Base-by-base conservation (phyloP, 2,797 vertebrate genomes). In the Tragopan temminckii region DNA sequence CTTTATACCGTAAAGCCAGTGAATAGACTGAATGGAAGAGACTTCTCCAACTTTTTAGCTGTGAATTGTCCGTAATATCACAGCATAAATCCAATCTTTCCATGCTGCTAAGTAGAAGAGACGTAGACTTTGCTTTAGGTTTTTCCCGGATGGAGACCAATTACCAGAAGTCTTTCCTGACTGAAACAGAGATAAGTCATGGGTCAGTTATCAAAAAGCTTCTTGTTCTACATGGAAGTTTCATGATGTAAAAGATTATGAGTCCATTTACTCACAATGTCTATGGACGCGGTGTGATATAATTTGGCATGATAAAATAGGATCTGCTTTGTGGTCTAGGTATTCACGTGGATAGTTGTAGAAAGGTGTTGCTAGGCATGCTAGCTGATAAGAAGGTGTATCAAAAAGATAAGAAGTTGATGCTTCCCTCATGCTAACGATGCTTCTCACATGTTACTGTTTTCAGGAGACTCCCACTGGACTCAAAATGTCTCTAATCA, bases 291-390 rank as follows among this genome's bases (percentile, higher is more conserved):
- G 35, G 24, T 7, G 31, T 77, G 55, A 36, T 48, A 76, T 57
- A 42, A 16, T 71, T 71, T 88, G 42, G 9, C 4, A 4, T 42
- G 48, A 42, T 46, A 50, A 87, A 45, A 67, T 23, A 40, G 17
- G n/a, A 62, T 42, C 35, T 59, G 35, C 31, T 18, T 16, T 33
- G 25, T 0, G 0, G 19, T 61, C 55, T 52, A 18, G 25, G 27
- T n/a, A 25, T 77, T 68, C 59, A 52, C 4, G 6, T 58, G 23
- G 23, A 24, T 62, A 40, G 57, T 31, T 29, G 19, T 71, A 72
- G 43, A 71, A 72, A 80, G 40, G 33, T 42, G 25, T 23, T 43
- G 59, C 29, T n/a, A 50, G 40, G 18, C 18, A 4, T 20, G 58
- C 2, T 18, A 31, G 14, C 31, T 40, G 25, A 12, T 90, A 38